These are phyloP conservation scores for Cheiracanthium punctorium DNA, from an alignment of 2,888 invertebrate genomes.

Conservation along the genomic window DNA sequence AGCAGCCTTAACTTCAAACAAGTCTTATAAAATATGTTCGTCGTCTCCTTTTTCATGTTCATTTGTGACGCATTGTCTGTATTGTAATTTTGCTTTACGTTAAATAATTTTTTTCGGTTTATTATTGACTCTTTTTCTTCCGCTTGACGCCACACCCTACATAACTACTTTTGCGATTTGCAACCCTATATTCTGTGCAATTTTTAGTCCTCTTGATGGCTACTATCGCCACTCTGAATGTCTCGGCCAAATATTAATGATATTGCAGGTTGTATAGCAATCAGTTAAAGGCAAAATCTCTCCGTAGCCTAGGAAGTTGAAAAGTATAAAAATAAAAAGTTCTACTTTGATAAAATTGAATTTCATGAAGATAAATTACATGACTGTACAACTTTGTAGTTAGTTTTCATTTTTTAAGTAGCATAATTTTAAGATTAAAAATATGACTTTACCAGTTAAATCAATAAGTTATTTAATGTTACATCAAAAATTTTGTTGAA, in stretches of 20 bases:
- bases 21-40: background rate
- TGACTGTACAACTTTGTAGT: too few relatives aligned
- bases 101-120: background rate
- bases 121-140: constrained; percentile 3
- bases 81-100: background rate
- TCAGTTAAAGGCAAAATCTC: too few relatives aligned
- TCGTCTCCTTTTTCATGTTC: constrained; percentile 1
- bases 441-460: too few relatives aligned
- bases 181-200: background rate
- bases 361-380: too few relatives aligned
- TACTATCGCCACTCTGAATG: background rate
- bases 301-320: too few relatives aligned
- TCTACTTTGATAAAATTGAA: too few relatives aligned
- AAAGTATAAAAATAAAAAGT: too few relatives aligned
- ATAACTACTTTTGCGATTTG: background rate
- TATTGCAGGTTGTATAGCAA: too few relatives aligned
- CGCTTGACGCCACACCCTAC: background rate
- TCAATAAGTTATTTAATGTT: too few relatives aligned
- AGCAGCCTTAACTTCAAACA: background rate
- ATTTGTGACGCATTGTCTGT: background rate
- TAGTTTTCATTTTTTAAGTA: too few relatives aligned
- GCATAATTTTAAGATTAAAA: too few relatives aligned
- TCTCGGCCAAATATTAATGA: background rate
- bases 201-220: background rate
- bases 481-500: too few relatives aligned